Evolutionary conservation across 1,140 invertebrate species (phyloP), one percentile per base, ranked within the genome.

Genomic region (Brachionus rotundiformis): DNA sequence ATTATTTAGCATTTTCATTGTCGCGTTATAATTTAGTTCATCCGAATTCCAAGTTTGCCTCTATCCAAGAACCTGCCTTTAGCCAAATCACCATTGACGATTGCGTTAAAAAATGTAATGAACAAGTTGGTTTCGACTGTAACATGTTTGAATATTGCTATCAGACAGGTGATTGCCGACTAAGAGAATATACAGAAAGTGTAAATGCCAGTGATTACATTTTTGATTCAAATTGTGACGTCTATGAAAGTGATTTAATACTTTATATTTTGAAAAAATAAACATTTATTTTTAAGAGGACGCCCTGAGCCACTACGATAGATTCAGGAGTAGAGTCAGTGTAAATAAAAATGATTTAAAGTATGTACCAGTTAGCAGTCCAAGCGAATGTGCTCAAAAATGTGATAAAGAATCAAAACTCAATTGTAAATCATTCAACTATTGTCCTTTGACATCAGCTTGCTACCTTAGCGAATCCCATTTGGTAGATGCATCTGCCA

Each of bases 351-450:
- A 79, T 1, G 76, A 79, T 41, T 10, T 79, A 41, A 54, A 41
- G 31, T 79, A 79, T 19, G 11, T 23, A 6, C 19, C 33, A 3
- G 29, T 79, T 8, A 79, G 41, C 0, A 33, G 36, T 33, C 76
- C 76, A n/a, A 63, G 16, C 23, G 47, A 54, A 59, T 79, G 76
- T 79, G 76, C 47, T 23, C 10, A 13, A 59, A 79, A 59, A 63
- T 79, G 76, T 39, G 76, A 79, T 16, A 63, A 54, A 8, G 76
- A 79, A 16, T 11, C 19, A 0, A 63, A 63, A 59, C 54, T 79
- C 0, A 54, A 79, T 61, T 79, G 76, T 59, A 54, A 41, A 79
- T 79, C 76, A 59, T 79, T 79, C 54, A 54, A 79, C 27, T 59
- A 25, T 27, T 79, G 76, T 63, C 76, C 47, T n/a, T 3, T 39